A percentile compares a stretch with the other conserved stretches of the same genome.
Conservation (phyloP, 2,888 invertebrate species). For the Ceramica pisi region DNA sequence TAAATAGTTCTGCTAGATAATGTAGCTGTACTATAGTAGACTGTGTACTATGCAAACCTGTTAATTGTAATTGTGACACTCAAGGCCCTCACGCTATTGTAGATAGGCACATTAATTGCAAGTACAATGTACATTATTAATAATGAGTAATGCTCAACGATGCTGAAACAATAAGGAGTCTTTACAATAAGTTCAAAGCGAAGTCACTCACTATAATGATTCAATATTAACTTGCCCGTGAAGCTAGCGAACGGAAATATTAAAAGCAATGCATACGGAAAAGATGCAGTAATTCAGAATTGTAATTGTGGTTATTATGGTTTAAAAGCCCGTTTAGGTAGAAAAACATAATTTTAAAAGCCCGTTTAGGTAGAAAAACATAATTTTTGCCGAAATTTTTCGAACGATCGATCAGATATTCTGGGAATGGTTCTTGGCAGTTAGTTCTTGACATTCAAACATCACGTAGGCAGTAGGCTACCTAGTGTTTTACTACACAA, state of each 20-base stretch:
- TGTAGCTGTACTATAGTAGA: neutral
- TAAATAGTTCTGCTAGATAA: neutral
- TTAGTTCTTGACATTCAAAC: conserved; percentile 2
- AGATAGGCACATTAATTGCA: conserved; percentile 8
- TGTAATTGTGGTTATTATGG: neutral
- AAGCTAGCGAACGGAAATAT: neutral
- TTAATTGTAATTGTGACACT: conserved; percentile 13
- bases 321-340: neutral
- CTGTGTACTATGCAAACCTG: neutral
- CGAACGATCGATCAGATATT: conserved; percentile 14
- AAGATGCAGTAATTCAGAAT: neutral
- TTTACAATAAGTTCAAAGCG: conserved; percentile 11
- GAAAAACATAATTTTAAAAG: neutral
- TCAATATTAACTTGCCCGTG: neutral
- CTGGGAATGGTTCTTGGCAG: conserved; percentile 8
- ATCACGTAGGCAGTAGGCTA: neutral
- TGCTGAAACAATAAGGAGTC: neutral
- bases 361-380: neutral
- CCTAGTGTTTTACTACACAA: conserved; percentile 8
- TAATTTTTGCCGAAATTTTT: neutral
- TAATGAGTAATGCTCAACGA: neutral
- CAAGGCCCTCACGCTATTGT: conserved; percentile 17
- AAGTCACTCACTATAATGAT: neutral
- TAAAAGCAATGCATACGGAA: conserved; percentile 5
- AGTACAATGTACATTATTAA: conserved; percentile 14